phyloP scores from a whole-genome alignment of 2,113 vertebrate species.

The Onychostoma macrolepis region DNA sequence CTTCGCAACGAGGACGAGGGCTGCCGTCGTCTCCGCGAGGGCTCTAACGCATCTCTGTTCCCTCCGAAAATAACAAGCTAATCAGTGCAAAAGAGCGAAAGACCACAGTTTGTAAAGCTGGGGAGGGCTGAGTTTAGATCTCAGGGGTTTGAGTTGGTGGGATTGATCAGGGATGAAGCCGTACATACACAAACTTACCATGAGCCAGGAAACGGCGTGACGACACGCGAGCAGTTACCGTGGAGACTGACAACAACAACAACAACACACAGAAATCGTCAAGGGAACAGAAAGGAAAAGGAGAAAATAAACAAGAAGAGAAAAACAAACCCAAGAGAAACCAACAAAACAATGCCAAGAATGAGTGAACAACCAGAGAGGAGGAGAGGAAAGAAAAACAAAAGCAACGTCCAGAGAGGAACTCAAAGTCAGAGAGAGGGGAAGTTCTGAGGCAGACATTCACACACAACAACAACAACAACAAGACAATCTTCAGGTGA shows the following conservation, averaged over 20 bases:
- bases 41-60: constrained; percentile 25
- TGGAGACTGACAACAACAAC: constrained; percentile 87
- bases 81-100: constrained; percentile 35
- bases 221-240: constrained; percentile 85
- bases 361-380: constrained; percentile 56
- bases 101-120: constrained; percentile 41
- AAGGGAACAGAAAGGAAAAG: constrained; percentile 84
- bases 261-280: constrained; percentile 86
- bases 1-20: constrained; percentile 28
- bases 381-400: constrained; percentile 60
- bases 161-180: constrained; percentile 82
- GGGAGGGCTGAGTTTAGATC: constrained; percentile 57
- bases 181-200: constrained; percentile 85
- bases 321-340: constrained; percentile 41
- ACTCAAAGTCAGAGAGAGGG: neutral
- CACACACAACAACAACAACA: neutral
- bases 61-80: constrained; percentile 14
- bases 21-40: constrained; percentile 28
- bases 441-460: constrained; percentile 4
- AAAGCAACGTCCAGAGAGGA: neutral
- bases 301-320: constrained; percentile 71
- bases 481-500: constrained; percentile 33
- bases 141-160: constrained; percentile 59
- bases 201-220: constrained; percentile 83
- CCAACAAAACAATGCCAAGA: constrained; percentile 56